Percentiles rank a stretch among this genome's conserved stretches.
These are phyloP conservation scores for Apotomis capreana DNA, from an alignment of 2,888 invertebrate species.

Conservation along the genomic window DNA sequence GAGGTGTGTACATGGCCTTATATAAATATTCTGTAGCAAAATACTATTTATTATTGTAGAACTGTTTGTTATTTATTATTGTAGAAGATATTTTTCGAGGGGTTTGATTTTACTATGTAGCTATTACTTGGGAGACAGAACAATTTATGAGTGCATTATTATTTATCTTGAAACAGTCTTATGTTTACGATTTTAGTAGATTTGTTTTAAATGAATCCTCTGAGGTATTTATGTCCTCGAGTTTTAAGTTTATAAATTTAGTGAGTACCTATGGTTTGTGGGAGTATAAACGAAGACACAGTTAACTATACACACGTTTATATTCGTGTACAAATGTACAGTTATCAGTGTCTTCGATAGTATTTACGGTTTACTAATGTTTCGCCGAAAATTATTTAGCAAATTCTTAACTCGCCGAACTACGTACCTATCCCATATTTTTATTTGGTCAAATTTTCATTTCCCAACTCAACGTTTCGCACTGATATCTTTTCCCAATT, in stretches of 20 bases:
- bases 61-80: conserved; percentile 1
- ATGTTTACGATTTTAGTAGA: not conserved
- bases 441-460: too few species aligned
- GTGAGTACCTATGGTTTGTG: too few species aligned
- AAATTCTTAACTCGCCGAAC: too few species aligned
- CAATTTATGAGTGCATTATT: not conserved
- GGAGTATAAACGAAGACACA: too few species aligned
- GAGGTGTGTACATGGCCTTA: not conserved
- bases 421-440: too few species aligned
- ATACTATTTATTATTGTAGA: not conserved
- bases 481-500: too few species aligned
- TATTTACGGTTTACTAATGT: too few species aligned
- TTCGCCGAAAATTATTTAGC: too few species aligned
- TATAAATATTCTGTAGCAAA: conserved; percentile 9
- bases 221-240: not conserved
- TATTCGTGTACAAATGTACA: too few species aligned
- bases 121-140: not conserved
- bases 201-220: not conserved
- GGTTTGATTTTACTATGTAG: not conserved
- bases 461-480: too few species aligned
- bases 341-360: too few species aligned
- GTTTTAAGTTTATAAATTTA: not conserved
- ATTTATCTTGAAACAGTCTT: not conserved
- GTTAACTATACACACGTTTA: too few species aligned
- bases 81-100: not conserved